Base-by-base conservation (phyloP, 2,113 vertebrate genomes). In the Dermatemys mawii region DNA sequence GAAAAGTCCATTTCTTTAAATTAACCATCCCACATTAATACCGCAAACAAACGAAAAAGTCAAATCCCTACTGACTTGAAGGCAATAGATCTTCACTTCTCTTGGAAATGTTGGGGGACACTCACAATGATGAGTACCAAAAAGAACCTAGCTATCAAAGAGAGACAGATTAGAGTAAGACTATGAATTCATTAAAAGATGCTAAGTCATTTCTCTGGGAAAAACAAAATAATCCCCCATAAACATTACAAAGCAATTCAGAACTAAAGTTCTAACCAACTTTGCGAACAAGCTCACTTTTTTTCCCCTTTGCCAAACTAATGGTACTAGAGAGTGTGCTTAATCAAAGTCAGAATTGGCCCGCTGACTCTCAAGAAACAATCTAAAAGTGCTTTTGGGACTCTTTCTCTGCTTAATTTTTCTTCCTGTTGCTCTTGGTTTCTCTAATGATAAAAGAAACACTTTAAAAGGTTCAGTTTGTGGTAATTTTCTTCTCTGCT, bases 321-420 rank as follows among this genome's bases (percentile, higher is more conserved):
- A 98, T 97, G 90, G 89, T 51, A 96, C 92, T 92, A 1, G 84
- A 90, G 90, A 94, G 95, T 97, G 90, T 86, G 96, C 94, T 98
- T 98, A 97, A 98, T 98, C 97, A 98, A 98, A 98, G 97, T 97
- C 98, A 98, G 88, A 97, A 98, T 88, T 89, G 97, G 96, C 97
- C 97, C 97, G 98, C 98, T 97, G 97, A 97, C 97, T 98, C 98
- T 97, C 96, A 97, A 98, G 98, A 98, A 98, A 98, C 97, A 11
- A 98, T 97, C 97, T 97, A 96, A 98, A 97, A 97, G 95, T 97
- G 96, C 96, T 97, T 97, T 98, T 96, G 97, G 97, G 93, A 91
- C 90, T 93, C 94, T 94, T 95, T 95, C 79, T 93, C 22, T 96
- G 93, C 94, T 96, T 97, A 93, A 97, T 97, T 95, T 96, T 90